Percentiles rank a stretch among this genome's conserved stretches.
These are phyloP conservation scores for Threskiornis aethiopicus DNA, from an alignment of 2,797 vertebrate genomes.

Conservation along the genomic window DNA sequence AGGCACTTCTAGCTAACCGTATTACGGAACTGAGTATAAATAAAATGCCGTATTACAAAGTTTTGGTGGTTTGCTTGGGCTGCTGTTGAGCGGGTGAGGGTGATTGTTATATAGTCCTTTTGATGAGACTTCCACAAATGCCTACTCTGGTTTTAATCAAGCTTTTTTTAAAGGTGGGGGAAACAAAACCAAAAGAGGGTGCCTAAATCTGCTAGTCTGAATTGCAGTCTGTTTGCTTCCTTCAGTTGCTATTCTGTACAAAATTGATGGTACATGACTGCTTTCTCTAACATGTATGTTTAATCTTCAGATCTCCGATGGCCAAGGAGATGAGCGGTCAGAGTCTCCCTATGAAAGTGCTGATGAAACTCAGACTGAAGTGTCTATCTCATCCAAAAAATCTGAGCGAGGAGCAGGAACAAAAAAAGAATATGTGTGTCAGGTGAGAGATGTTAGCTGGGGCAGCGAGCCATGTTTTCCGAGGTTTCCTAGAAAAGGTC, in stretches of 20 bases:
- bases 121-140: background rate
- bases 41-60: background rate
- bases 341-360: conserved; percentile 92
- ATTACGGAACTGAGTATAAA: background rate
- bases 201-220: background rate
- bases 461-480: background rate
- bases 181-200: background rate
- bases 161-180: background rate
- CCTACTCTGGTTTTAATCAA: background rate
- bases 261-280: background rate
- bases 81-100: background rate
- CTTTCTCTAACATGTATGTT: conserved; percentile 57
- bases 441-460: conserved; percentile 77
- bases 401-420: conserved; percentile 80
- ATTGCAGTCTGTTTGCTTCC: background rate
- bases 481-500: background rate
- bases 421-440: conserved; percentile 92
- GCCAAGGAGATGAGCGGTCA: conserved; percentile 85
- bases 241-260: background rate
- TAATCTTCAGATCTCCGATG: conserved; percentile 82
- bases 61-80: conserved; percentile 11
- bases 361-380: conserved; percentile 83
- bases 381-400: conserved; percentile 83
- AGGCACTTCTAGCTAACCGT: background rate
- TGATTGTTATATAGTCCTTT: background rate